Conservation (phyloP, 2,888 invertebrate genomes). For the Azorinus chamasolen region DNA sequence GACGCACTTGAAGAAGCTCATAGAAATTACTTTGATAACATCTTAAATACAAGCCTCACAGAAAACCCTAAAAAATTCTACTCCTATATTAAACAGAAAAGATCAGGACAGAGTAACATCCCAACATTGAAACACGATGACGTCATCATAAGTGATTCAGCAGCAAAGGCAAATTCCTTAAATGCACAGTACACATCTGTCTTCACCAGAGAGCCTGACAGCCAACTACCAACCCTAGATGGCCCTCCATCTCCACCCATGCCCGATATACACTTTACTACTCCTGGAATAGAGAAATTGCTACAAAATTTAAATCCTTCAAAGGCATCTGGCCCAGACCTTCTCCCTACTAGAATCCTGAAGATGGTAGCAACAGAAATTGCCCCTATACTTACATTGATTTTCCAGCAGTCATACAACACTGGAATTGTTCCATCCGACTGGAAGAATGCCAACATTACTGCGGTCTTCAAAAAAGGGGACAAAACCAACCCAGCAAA, state of each 20-base stretch:
- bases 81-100: constrained; percentile 22
- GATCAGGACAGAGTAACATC: not conserved
- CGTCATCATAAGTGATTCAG: constrained; percentile 8
- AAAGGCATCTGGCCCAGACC: constrained; percentile 35
- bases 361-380: constrained; percentile 31
- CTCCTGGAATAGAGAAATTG: constrained; percentile 25
- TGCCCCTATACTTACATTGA: no score
- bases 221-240: constrained; percentile 25
- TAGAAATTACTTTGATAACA: constrained; percentile 24
- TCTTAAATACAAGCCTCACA: constrained; percentile 23
- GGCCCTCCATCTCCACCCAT: constrained; percentile 15
- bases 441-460: no score
- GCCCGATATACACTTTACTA: constrained; percentile 22
- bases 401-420: no score
- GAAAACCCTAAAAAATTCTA: constrained; percentile 43
- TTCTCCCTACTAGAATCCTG: constrained; percentile 31
- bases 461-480: no score
- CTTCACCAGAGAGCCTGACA: constrained; percentile 35
- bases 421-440: no score
- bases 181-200: constrained; percentile 39
- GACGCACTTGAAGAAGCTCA: constrained; percentile 22
- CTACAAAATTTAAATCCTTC: constrained; percentile 28
- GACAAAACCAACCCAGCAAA: no score
- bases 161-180: constrained; percentile 22
- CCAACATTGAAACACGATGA: not conserved